Evolutionary conservation across 2,113 vertebrate species (phyloP), one percentile per base, ranked within the genome.

Genomic region (Archilochus colubris): DNA sequence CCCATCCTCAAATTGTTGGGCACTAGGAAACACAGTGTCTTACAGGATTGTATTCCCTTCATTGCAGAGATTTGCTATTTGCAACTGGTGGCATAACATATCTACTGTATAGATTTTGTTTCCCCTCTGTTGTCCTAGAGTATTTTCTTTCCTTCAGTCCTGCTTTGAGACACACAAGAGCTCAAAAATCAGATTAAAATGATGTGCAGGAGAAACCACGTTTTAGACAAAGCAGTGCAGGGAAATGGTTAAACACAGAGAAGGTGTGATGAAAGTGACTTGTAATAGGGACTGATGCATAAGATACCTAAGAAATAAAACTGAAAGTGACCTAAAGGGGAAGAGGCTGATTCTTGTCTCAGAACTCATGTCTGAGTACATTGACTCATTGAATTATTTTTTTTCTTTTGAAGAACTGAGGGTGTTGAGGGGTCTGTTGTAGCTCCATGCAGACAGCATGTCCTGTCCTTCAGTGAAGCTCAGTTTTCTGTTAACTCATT

Each of bases 251-350:
- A 24, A 46, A 48, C 46, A 46, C 51, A 76, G 70, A 67, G 58
- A 4, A 61, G 33, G 48, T 1, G 59, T 17, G 51, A 55, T 13
- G n/a, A 33, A 53, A 89, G 61, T 33, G 64, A 24, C 24, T 90
- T 81, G 21, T 68, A 44, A 46, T 23, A 55, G 30, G 10, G 8
- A 72, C 21, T 68, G 63, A 78, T 69, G 44, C 6, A 10, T 5
- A 76, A 64, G 31, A 54, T 36, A 63, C 12, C 43, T 13, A 23
- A 89, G 76, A 86, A 95, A 85, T 89, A 88, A 89, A 96, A 67
- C 15, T 19, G 33, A 33, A 74, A 64, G 31, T 70, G 24, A 61
- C 36, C 36, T 64, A 8, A 70, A 2, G 0, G 75, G 28, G 20
- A 64, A 40, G 55, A 88, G 24, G 57, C 53, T 68, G 67, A 12